These are phyloP conservation scores for Drosophila subobscura DNA, from an alignment of 1,140 invertebrate genomes.

Conservation along the genomic window DNA sequence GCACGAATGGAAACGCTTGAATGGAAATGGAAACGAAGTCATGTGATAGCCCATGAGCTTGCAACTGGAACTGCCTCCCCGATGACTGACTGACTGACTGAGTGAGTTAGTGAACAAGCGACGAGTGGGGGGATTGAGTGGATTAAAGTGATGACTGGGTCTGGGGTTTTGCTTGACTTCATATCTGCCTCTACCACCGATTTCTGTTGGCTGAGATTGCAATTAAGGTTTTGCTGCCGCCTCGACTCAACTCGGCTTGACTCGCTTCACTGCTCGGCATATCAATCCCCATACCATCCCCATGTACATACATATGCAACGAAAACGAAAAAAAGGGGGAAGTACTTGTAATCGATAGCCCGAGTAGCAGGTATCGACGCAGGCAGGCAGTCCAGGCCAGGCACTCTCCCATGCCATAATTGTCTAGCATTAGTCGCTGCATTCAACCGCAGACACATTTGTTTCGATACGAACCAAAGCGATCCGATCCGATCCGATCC, in stretches of 20 bases:
- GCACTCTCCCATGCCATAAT: conserved; percentile 62
- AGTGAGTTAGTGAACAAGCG: conserved; percentile 28
- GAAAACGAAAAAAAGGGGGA: conserved; percentile 26
- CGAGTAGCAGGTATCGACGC: conserved; percentile 38
- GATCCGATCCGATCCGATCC: neutral
- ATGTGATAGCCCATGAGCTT: conserved; percentile 69
- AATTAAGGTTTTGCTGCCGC: conserved; percentile 69
- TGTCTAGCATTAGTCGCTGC: conserved; percentile 69
- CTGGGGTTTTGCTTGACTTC: conserved; percentile 66
- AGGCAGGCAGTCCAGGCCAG: neutral
- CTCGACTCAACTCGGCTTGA: too few species aligned
- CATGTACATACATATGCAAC: conserved; percentile 35
- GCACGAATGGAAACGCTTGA: conserved; percentile 67
- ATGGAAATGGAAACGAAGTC: conserved; percentile 49
- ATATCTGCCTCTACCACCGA: conserved; percentile 37
- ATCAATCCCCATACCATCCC: conserved; percentile 23
- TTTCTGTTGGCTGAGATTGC: conserved; percentile 48
- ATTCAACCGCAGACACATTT: conserved; percentile 71
- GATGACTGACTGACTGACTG: conserved; percentile 40
- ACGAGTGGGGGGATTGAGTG: conserved; percentile 29
- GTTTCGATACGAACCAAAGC: conserved; percentile 37
- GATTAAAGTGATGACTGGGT: conserved; percentile 57
- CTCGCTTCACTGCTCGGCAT: conserved; percentile 30
- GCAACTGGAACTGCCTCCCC: conserved; percentile 51
- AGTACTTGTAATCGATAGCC: conserved; percentile 45